Conservation (phyloP, 2,797 vertebrate genomes). For the Crocidura indochinensis region DNA sequence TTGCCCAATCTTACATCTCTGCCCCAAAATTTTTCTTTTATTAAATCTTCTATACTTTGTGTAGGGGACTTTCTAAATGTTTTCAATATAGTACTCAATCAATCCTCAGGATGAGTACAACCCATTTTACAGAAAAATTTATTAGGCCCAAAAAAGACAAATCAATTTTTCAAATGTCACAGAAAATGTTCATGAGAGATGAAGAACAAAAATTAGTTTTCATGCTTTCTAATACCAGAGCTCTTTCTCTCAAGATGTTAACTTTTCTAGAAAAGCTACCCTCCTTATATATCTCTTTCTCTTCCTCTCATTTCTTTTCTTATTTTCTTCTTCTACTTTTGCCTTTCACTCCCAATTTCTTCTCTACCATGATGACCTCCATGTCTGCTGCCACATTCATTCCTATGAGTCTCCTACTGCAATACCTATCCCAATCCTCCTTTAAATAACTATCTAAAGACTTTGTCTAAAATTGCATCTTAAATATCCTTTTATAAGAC, state of each 20-base stretch:
- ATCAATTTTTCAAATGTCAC: background rate
- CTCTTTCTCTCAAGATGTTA: background rate
- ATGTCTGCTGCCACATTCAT: too few species aligned
- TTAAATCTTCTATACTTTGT: background rate
- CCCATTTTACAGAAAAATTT: background rate
- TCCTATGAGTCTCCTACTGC: background rate
- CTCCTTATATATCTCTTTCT: rapidly evolving
- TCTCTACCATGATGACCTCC: too few species aligned
- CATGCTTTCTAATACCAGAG: too few species aligned
- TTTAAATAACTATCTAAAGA: background rate
- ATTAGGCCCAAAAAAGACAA: background rate
- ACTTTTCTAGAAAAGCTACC: background rate
- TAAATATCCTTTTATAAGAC: background rate
- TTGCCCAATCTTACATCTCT: background rate
- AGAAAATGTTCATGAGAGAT: background rate
- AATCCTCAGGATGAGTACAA: background rate
- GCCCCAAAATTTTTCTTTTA: background rate
- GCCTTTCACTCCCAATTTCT: background rate
- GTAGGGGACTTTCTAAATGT: background rate
- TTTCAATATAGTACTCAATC: background rate
- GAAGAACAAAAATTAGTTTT: background rate
- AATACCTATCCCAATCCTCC: background rate
- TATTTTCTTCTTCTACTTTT: background rate
- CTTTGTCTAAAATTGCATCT: background rate
- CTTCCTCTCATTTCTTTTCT: background rate